Evolutionary conservation across 2,888 invertebrate genomes (phyloP).

Genomic region (Lottia gigantea): DNA sequence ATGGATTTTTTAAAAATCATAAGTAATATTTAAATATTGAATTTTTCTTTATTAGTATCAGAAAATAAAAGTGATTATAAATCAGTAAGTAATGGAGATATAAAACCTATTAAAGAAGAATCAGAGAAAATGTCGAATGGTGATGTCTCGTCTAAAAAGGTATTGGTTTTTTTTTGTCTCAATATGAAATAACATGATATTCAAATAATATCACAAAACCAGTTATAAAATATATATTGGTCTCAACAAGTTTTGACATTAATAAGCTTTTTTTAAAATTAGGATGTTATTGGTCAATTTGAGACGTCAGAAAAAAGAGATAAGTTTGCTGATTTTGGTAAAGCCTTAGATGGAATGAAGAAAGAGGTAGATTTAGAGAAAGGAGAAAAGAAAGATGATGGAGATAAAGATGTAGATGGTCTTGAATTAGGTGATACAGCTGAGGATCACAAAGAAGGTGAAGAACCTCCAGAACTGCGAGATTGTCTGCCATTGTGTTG

Average conservation of each 20-base stretch:
- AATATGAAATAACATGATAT: background rate
- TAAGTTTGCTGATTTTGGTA: conserved; percentile 44
- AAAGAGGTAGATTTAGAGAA: conserved; percentile 12
- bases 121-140: conserved; percentile 2
- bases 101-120: background rate
- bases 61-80: background rate
- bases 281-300: conserved; percentile 44
- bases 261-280: too few species aligned
- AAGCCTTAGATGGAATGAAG: conserved; percentile 26
- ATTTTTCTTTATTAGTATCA: background rate
- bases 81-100: background rate
- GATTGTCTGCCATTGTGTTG: conserved; percentile 46
- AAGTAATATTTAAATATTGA: too few species aligned
- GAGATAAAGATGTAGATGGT: conserved; percentile 35
- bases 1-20: too few species aligned
- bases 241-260: too few species aligned
- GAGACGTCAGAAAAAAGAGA: conserved; percentile 37
- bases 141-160: conserved; percentile 12
- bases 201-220: too few species aligned
- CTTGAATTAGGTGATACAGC: conserved; percentile 49
- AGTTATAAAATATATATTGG: too few species aligned
- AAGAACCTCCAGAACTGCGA: conserved; percentile 36
- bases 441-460: conserved; percentile 34
- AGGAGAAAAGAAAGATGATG: conserved; percentile 12
- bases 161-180: background rate